Base-by-base conservation (phyloP, 2,113 vertebrate genomes). In the Patagioenas fasciata region DNA sequence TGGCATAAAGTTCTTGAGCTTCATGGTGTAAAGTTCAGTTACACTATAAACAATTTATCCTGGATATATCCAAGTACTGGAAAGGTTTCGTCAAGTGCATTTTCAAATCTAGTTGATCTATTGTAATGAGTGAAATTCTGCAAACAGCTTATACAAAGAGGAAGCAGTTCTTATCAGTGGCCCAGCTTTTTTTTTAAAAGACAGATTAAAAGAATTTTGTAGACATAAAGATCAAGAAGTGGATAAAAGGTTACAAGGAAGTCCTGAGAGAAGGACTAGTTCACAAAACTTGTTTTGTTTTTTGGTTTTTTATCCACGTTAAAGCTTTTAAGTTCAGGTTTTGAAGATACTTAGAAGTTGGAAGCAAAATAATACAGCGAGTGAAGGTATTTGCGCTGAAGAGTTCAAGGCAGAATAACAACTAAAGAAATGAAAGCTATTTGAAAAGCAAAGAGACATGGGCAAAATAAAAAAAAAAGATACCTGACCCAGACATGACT, bases 111-210 rank as follows among this genome's bases (percentile, higher is more conserved):
- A 36, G 48, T 31, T 78, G 38, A 71, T 87, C 44, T 88, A 86
- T 66, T 3, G 2, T 74, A 73, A 70, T 13, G 34, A 87, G 60
- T 70, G 62, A 89, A 89, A 79, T 95, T 92, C 83, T 11, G 0
- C 70, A 58, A 51, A 79, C 67, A 69, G 38, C 42, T 96, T 96
- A 51, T 18, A 28, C 66, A 94, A 96, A 61, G 85, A 94, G 71
- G 80, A 96, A 94, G 29, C 28, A 3, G 24, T 57, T 56, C 67
- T 91, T 95, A 89, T 54, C 57, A 21, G 60, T 34, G 38, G 38
- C 42, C 20, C 24, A 28, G 56, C 44, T 88, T 73, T 84, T 56
- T 73, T 65, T 44, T 44, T 75, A 50, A 69, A 85, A 85, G 51
- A 56, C 8, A 70, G 2, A 47, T 81, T 89, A 66, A 71, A 87